These are phyloP conservation scores for Cloeon dipterum DNA, from an alignment of 2,888 invertebrate species.

Conservation along the genomic window DNA sequence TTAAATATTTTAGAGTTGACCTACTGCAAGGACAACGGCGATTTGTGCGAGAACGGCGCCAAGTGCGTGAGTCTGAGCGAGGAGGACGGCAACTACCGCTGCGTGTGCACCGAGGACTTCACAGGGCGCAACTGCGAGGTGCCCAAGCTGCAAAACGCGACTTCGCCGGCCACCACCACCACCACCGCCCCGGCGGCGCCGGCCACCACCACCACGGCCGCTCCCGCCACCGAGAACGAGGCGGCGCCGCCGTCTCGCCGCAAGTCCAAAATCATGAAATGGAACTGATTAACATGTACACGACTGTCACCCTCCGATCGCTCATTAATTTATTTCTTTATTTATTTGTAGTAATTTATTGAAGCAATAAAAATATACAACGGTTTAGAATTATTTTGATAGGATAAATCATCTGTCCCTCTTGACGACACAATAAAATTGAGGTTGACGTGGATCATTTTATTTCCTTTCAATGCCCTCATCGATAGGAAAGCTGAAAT, in stretches of 20 bases:
- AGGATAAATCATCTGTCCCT: too few relatives aligned
- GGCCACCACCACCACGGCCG: too few relatives aligned
- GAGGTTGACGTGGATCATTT: too few relatives aligned
- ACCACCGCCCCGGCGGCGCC: neutral
- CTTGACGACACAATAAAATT: too few relatives aligned
- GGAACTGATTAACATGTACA: too few relatives aligned
- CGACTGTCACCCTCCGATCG: too few relatives aligned
- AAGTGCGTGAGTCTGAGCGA: conserved; percentile 57
- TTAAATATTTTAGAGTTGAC: conserved; percentile 47
- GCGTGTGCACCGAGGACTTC: conserved; percentile 50
- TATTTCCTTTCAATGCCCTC: too few relatives aligned
- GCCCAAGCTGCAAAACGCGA: neutral
- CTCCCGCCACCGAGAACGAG: neutral
- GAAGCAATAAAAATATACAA: too few relatives aligned
- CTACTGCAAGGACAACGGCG: conserved; percentile 56
- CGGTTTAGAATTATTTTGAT: too few relatives aligned
- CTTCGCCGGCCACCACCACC: neutral
- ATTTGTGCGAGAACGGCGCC: conserved; percentile 55
- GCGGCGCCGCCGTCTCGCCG: neutral
- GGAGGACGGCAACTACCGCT: conserved; percentile 52
- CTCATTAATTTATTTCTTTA: too few relatives aligned
- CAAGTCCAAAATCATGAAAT: neutral
- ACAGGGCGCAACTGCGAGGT: conserved; percentile 56
- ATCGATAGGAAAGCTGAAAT: too few relatives aligned
- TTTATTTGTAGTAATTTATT: too few relatives aligned